These are phyloP conservation scores for Camponotus fellah DNA, from an alignment of 2,888 invertebrate genomes.

Conservation along the genomic window DNA sequence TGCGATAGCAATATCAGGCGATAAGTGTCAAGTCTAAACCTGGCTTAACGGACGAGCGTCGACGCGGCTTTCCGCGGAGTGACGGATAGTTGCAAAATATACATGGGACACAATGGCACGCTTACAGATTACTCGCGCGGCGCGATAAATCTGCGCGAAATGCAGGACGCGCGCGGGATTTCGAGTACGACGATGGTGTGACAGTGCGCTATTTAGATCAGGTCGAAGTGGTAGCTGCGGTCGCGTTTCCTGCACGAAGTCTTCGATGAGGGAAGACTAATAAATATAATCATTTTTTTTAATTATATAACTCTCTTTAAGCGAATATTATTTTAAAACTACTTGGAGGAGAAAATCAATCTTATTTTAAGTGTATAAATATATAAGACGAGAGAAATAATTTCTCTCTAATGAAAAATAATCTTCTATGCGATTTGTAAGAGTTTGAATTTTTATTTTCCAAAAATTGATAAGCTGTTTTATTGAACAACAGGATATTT, in stretches of 20 bases:
- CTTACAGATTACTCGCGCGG: constrained; percentile 47
- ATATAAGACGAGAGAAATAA: background rate
- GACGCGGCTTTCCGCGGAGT: constrained; percentile 52
- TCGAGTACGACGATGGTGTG: constrained; percentile 5
- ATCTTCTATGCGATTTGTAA: background rate
- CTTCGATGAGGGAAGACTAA: constrained; percentile 2
- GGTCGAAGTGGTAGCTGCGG: constrained; percentile 14
- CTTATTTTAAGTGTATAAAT: background rate
- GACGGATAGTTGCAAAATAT: constrained; percentile 53
- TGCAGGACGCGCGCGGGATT: constrained; percentile 36
- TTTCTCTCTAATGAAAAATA: background rate
- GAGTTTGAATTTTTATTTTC: background rate
- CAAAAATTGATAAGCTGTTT: background rate
- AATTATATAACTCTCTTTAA: background rate
- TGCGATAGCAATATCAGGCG: constrained; percentile 54
- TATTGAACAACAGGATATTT: background rate
- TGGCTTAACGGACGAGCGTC: constrained; percentile 55
- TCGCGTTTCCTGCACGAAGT: constrained; percentile 6
- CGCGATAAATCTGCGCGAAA: constrained; percentile 46
- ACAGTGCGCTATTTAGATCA: constrained; percentile 2
- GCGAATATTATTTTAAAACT: background rate
- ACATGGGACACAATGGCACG: constrained; percentile 46
- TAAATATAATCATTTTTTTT: background rate
- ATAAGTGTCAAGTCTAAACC: constrained; percentile 55
- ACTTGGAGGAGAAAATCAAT: background rate